These are phyloP conservation scores for Aythya baeri DNA, from an alignment of 2,113 vertebrate genomes.

Conservation along the genomic window DNA sequence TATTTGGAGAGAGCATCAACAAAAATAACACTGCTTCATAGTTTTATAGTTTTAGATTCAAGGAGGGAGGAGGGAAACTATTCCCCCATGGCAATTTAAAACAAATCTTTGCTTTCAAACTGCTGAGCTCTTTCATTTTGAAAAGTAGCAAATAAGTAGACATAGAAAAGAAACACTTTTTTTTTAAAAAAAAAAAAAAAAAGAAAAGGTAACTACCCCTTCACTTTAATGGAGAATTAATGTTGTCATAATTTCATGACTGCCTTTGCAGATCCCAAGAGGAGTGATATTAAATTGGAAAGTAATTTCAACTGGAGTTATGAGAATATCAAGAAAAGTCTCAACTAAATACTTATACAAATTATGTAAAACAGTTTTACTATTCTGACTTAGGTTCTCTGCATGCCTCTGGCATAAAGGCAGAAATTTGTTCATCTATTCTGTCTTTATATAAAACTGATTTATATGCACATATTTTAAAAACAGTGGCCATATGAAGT, in stretches of 20 bases:
- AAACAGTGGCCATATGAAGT: background rate
- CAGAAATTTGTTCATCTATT: background rate
- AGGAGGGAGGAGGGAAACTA: background rate
- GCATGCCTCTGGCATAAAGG: background rate
- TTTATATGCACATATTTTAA: background rate
- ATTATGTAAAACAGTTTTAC: constrained; percentile 29
- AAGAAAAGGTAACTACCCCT: background rate
- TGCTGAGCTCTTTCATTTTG: background rate
- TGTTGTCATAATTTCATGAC: background rate
- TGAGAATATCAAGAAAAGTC: background rate
- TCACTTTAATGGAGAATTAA: background rate
- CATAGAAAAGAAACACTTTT: background rate
- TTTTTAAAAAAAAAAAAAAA: background rate
- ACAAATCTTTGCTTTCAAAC: constrained; percentile 37
- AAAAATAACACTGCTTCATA: background rate
- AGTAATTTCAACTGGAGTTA: constrained; percentile 6
- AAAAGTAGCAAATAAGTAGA: background rate
- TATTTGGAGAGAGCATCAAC: background rate
- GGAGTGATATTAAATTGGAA: background rate
- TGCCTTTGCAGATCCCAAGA: constrained; percentile 5
- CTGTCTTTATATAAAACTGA: background rate
- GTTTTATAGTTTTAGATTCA: background rate
- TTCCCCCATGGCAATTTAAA: background rate
- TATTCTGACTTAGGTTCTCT: background rate
- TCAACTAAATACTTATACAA: background rate